Percentiles rank a stretch among this genome's conserved stretches.
These are phyloP conservation scores for Dolomedes plantarius DNA, from an alignment of 2,888 invertebrate genomes.

Conservation along the genomic window DNA sequence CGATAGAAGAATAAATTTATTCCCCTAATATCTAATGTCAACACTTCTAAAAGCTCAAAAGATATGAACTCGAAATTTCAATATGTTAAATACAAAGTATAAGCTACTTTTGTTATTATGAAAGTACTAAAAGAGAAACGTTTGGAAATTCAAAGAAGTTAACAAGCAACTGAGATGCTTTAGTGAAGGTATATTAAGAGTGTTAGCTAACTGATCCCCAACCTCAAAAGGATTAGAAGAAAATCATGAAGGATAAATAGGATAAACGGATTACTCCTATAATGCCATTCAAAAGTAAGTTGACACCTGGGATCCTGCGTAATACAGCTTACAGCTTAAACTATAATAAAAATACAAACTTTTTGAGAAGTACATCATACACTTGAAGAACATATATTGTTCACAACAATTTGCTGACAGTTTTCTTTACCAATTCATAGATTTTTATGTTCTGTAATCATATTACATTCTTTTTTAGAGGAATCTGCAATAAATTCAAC, in stretches of 20 bases:
- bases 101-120: neutral
- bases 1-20: no score
- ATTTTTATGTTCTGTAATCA: no score
- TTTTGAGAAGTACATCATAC: neutral
- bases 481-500: no score
- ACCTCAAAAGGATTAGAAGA: slow-evolving; percentile 16
- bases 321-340: slow-evolving; percentile 10
- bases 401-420: neutral
- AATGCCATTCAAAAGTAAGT: slow-evolving; percentile 18
- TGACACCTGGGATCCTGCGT: slow-evolving; percentile 10
- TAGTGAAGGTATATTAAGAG: slow-evolving; percentile 10
- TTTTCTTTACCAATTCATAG: no score
- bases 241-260: slow-evolving; percentile 14
- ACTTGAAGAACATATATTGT: neutral
- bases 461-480: no score
- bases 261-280: slow-evolving; percentile 14
- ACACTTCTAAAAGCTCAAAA: no score
- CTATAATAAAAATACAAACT: slow-evolving; percentile 1
- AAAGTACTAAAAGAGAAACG: neutral
- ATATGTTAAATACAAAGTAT: no score
- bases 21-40: no score
- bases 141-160: neutral
- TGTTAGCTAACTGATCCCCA: slow-evolving; percentile 18
- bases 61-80: no score
- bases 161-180: neutral